Conservation (phyloP, 2,797 vertebrate species). For the Zalophus californianus region DNA sequence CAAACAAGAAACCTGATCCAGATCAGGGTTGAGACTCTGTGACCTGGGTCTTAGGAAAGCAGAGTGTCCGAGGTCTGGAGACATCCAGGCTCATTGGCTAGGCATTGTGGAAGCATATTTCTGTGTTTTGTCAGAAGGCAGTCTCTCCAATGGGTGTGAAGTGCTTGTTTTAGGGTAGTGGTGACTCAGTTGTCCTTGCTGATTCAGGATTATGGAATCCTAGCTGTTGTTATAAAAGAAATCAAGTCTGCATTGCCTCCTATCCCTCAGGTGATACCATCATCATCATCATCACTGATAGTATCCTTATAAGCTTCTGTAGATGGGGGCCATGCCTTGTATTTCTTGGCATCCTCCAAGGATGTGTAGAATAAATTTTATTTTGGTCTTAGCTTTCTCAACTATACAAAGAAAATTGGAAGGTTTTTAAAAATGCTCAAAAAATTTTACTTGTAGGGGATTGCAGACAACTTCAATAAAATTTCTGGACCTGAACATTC, state of each 20-base stretch:
- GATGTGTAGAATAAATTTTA: background rate
- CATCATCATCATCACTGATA: background rate
- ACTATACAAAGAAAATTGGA: background rate
- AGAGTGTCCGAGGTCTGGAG: background rate
- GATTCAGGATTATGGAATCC: background rate
- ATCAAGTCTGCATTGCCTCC: background rate
- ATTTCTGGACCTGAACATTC: background rate
- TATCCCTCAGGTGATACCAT: background rate
- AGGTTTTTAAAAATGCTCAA: background rate
- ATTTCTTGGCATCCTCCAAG: background rate
- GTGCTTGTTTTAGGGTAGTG: background rate
- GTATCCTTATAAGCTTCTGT: background rate
- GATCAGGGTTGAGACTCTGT: background rate
- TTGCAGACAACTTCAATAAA: background rate
- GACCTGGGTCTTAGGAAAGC: background rate
- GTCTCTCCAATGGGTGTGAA: background rate
- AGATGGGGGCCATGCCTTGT: background rate
- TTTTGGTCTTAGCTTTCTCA: background rate
- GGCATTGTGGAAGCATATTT: background rate
- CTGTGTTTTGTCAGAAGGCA: background rate
- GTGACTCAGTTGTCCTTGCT: background rate
- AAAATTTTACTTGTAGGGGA: background rate
- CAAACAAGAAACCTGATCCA: background rate
- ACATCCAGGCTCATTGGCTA: background rate
- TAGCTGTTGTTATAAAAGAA: background rate